These are phyloP conservation scores for Drosophila ogumai DNA, from an alignment of 1,140 invertebrate species.

Conservation along the genomic window DNA sequence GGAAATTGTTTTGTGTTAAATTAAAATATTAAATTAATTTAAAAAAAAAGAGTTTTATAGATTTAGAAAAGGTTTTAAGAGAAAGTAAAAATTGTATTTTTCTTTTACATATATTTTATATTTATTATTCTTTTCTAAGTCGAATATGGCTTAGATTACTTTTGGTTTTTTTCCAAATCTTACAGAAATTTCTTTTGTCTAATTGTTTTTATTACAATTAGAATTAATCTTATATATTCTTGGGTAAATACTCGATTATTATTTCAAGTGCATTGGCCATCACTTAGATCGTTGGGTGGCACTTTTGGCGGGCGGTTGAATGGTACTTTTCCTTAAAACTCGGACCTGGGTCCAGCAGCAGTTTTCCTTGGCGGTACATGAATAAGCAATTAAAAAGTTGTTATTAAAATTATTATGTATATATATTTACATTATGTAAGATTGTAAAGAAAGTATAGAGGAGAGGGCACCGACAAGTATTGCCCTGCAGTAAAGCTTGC, in stretches of 20 bases:
- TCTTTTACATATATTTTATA: no score
- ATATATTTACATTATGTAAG: slow-evolving; percentile 55
- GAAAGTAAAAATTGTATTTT: no score
- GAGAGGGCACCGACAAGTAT: slow-evolving; percentile 26
- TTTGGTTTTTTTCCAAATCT: background rate
- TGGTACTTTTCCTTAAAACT: slow-evolving; percentile 20
- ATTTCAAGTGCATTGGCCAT: slow-evolving; percentile 3
- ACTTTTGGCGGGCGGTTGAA: slow-evolving; percentile 10
- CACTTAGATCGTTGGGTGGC: slow-evolving; percentile 7
- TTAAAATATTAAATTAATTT: background rate
- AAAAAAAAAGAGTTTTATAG: background rate
- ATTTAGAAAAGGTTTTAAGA: background rate
- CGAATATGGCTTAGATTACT: no score
- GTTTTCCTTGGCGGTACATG: slow-evolving; percentile 65
- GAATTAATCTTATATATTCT: background rate
- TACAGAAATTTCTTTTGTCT: background rate
- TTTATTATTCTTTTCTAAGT: no score
- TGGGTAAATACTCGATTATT: background rate
- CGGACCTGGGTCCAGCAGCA: slow-evolving; percentile 29
- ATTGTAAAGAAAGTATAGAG: slow-evolving; percentile 63
- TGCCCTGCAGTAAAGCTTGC: slow-evolving; percentile 16
- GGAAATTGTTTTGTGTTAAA: background rate
- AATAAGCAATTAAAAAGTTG: slow-evolving; percentile 84
- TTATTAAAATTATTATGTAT: slow-evolving; percentile 73
- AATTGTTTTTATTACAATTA: background rate